Conservation (phyloP, 1,140 invertebrate genomes). For the Drosophila busckii region DNA sequence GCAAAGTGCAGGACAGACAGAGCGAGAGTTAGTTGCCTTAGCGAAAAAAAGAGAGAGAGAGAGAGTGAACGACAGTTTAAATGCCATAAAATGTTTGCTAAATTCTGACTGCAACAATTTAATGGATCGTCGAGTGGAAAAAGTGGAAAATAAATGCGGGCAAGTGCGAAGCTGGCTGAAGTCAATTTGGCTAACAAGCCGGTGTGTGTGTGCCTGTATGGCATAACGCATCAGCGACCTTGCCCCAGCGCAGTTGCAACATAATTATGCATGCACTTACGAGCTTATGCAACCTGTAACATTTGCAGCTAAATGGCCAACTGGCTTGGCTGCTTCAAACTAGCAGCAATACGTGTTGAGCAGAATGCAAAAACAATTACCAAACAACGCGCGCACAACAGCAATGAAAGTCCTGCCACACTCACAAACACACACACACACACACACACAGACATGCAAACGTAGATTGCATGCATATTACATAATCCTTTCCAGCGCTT, state of each 20-base stretch:
- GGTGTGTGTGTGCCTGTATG: too few species aligned
- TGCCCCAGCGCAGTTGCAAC: slow-evolving; percentile 2
- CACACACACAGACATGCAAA: neutral
- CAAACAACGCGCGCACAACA: slow-evolving; percentile 39
- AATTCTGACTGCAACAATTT: slow-evolving; percentile 37
- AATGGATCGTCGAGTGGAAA: slow-evolving; percentile 60
- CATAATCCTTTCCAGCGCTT: slow-evolving; percentile 56
- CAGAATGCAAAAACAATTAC: slow-evolving; percentile 71
- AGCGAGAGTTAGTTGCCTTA: too few species aligned
- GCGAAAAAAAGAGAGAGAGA: slow-evolving; percentile 3
- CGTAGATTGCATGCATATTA: slow-evolving; percentile 5
- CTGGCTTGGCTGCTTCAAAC: slow-evolving; percentile 6
- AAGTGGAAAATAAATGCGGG: slow-evolving; percentile 55
- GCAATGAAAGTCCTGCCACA: slow-evolving; percentile 5
- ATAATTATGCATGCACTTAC: slow-evolving; percentile 59
- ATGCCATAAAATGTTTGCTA: slow-evolving; percentile 13
- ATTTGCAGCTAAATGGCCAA: slow-evolving; percentile 26
- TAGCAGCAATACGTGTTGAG: slow-evolving; percentile 25
- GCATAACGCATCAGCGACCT: slow-evolving; percentile 47
- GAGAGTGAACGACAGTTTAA: slow-evolving; percentile 3
- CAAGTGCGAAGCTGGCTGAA: slow-evolving; percentile 5
- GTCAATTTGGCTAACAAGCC: slow-evolving; percentile 42
- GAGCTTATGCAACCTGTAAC: slow-evolving; percentile 5
- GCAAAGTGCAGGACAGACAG: slow-evolving; percentile 23
- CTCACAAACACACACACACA: neutral